phyloP scores from a whole-genome alignment of 2,113 vertebrate species.

The Limnothrissa miodon region DNA sequence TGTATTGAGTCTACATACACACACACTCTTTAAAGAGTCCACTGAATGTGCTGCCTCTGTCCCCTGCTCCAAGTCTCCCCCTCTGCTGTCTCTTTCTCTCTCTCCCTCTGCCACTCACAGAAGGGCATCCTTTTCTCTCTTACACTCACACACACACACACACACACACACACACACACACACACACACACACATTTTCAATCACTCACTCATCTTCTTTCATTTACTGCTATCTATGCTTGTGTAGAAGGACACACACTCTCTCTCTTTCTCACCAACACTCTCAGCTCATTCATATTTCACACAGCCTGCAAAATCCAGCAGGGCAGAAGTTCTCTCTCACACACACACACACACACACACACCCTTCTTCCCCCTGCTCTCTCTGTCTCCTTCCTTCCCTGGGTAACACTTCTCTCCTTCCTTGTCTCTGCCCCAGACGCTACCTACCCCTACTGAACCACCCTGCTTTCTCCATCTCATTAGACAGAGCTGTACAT shows the following conservation, averaged over 20 bases:
- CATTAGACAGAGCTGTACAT: not conserved
- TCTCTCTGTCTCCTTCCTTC: not conserved
- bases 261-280: constrained; percentile 31
- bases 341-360: not conserved
- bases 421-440: not conserved
- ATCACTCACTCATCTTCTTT: not conserved
- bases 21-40: too few species aligned
- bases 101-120: too few species aligned
- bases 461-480: not conserved
- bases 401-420: not conserved
- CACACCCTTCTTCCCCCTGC: not conserved
- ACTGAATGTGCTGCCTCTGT: not conserved
- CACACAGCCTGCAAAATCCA: not conserved
- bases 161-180: constrained; percentile 5
- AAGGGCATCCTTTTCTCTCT: too few species aligned
- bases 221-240: not conserved
- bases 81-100: not conserved
- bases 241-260: not conserved
- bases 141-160: constrained; percentile 2
- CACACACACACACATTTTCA: not conserved
- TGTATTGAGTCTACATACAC: too few species aligned
- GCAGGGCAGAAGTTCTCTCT: not conserved
- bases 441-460: not conserved
- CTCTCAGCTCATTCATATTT: constrained; percentile 21
- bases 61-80: not conserved